Evolutionary conservation across 2,888 invertebrate species (phyloP).

Genomic region (Cerastoderma edule): DNA sequence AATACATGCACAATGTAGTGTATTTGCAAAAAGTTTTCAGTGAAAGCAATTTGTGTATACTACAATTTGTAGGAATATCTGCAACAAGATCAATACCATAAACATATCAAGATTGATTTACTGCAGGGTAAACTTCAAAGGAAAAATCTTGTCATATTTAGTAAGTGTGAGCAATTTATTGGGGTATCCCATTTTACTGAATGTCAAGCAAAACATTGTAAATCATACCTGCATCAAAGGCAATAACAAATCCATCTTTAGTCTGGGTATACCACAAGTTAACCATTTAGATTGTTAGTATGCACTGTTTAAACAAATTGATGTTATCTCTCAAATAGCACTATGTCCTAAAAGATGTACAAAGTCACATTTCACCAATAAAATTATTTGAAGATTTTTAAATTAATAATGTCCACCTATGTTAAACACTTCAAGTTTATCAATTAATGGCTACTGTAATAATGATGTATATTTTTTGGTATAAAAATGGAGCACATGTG

Average conservation of each 20-base stretch:
- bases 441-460: background rate
- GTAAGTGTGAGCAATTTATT: background rate
- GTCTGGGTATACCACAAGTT: constrained; percentile 54
- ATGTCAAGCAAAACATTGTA: background rate
- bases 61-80: no score
- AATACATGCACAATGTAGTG: no score
- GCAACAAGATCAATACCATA: constrained; percentile 1
- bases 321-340: no score
- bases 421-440: background rate
- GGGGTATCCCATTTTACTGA: background rate
- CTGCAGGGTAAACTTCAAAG: constrained; percentile 9
- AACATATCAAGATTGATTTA: constrained; percentile 14
- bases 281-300: constrained; percentile 50
- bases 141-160: background rate
- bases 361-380: constrained; percentile 6
- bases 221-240: constrained; percentile 54
- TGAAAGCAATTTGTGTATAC: no score
- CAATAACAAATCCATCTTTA: constrained; percentile 59
- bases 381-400: background rate
- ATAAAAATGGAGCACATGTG: constrained; percentile 21
- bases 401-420: background rate
- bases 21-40: no score
- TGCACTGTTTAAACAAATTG: background rate
- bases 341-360: background rate
- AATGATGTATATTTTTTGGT: background rate